A percentile compares a stretch with the other conserved stretches of the same genome.
These are phyloP conservation scores for Podarcis cretensis DNA, from an alignment of 2,113 vertebrate genomes.

Conservation along the genomic window DNA sequence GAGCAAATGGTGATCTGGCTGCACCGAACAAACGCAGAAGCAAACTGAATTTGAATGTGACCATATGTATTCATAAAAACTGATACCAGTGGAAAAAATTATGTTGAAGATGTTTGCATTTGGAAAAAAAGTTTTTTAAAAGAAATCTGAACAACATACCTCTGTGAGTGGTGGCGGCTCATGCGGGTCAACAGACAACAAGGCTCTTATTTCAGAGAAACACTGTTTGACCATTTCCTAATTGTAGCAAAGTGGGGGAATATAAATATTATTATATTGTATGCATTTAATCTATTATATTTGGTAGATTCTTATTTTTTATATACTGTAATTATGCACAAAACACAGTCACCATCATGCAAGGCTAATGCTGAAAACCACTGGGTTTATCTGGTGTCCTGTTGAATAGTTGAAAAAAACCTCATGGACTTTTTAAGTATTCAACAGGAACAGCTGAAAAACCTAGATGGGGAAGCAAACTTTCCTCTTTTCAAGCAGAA, in stretches of 20 bases:
- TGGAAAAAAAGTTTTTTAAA: conserved; percentile 9
- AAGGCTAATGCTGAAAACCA: not conserved
- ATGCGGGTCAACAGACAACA: conserved; percentile 68
- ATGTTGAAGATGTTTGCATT: not conserved
- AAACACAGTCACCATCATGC: not conserved
- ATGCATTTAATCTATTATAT: not conserved
- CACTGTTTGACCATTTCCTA: conserved; percentile 76
- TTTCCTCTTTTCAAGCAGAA: too few relatives aligned
- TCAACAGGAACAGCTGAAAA: not conserved
- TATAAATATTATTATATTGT: not conserved
- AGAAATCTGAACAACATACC: conserved; percentile 69
- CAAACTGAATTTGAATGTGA: conserved; percentile 10
- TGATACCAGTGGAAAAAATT: not conserved
- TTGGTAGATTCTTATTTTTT: not conserved
- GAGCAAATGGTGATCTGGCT: too few relatives aligned
- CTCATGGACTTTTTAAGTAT: not conserved
- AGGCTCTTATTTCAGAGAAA: conserved; percentile 77
- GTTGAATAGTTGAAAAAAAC: not conserved
- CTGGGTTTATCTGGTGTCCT: not conserved
- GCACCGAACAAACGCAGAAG: too few relatives aligned
- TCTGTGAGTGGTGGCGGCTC: conserved; percentile 54
- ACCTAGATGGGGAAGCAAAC: not conserved
- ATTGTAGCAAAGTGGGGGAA: not conserved
- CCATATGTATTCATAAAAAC: conserved; percentile 6
- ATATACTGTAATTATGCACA: not conserved